A percentile compares a stretch with the other conserved stretches of the same genome.
Evolutionary conservation across 2,797 vertebrate species (phyloP).

Genomic region (Rhinella marina): DNA sequence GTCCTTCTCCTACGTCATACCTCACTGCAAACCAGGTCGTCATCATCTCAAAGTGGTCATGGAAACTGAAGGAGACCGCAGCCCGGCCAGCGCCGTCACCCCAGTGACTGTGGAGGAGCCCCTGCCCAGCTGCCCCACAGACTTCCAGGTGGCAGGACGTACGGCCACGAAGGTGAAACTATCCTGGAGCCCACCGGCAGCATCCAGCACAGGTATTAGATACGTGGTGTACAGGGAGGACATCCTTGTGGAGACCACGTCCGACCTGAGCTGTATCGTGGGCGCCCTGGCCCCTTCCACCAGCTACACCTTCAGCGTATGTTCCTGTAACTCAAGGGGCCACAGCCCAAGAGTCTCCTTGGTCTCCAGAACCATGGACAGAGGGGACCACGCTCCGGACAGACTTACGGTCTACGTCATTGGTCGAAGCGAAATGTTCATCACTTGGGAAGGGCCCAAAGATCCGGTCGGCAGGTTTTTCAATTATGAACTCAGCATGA

Average conservation of each 20-base stretch:
- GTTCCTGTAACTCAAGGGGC: conserved; percentile 62
- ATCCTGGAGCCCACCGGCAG: conserved; percentile 64
- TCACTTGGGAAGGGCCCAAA: conserved; percentile 67
- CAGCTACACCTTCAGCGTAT: conserved; percentile 64
- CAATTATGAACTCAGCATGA: conserved; percentile 70
- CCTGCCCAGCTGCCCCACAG: conserved; percentile 58
- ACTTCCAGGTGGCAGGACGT: conserved; percentile 65
- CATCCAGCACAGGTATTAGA: conserved; percentile 50
- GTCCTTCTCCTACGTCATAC: conserved; percentile 59
- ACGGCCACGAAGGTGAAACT: conserved; percentile 66
- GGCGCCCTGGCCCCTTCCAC: conserved; percentile 64
- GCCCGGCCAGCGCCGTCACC: conserved; percentile 65
- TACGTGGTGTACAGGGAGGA: conserved; percentile 61
- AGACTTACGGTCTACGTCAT: conserved; percentile 63
- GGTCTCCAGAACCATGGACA: conserved; percentile 60
- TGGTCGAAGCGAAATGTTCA: conserved; percentile 67
- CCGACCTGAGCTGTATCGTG: conserved; percentile 64
- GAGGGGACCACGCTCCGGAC: conserved; percentile 66
- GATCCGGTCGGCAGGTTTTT: conserved; percentile 66
- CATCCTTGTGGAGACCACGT: conserved; percentile 62
- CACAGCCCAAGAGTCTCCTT: conserved; percentile 57
- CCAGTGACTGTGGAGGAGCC: conserved; percentile 49
- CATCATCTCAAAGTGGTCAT: conserved; percentile 62
- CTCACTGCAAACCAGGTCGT: conserved; percentile 50
- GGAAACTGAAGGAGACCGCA: conserved; percentile 66